Conservation (phyloP, 2,797 vertebrate species). For the Otus scops region DNA sequence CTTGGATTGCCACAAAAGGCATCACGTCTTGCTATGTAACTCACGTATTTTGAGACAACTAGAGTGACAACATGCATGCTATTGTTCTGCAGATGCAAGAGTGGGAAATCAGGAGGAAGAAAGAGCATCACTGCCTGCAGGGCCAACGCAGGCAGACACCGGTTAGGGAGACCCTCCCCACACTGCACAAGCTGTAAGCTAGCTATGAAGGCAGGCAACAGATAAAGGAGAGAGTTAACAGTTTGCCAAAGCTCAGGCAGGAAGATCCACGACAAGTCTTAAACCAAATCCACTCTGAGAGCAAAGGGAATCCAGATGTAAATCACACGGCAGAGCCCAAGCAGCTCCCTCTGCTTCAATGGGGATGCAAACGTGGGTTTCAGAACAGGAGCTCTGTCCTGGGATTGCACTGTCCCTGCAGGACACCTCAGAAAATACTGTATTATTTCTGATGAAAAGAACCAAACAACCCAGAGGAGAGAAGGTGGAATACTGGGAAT, state of each 20-base stretch:
- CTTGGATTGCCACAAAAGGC: not conserved
- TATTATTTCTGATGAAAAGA: not conserved
- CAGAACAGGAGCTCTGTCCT: not conserved
- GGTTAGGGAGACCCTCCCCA: not conserved
- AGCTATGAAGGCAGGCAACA: not conserved
- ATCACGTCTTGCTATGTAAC: not conserved
- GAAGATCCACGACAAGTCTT: not conserved
- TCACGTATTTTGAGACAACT: accelerated
- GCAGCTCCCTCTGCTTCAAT: not conserved
- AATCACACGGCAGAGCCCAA: not conserved
- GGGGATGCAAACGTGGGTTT: accelerated
- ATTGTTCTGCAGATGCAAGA: not conserved
- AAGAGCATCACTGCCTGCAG: not conserved
- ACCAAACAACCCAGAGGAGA: not conserved
- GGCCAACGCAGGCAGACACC: not conserved
- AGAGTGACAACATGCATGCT: accelerated
- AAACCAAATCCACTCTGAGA: not conserved
- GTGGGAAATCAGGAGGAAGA: not conserved
- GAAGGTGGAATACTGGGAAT: not conserved
- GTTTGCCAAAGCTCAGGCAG: not conserved
- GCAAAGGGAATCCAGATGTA: not conserved
- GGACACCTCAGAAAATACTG: not conserved
- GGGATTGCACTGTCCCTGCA: not conserved
- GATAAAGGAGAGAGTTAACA: not conserved
- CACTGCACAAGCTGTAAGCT: not conserved